Evolutionary conservation across 1,140 invertebrate species (phyloP).

Genomic region (Panagrolaimus sp.): DNA sequence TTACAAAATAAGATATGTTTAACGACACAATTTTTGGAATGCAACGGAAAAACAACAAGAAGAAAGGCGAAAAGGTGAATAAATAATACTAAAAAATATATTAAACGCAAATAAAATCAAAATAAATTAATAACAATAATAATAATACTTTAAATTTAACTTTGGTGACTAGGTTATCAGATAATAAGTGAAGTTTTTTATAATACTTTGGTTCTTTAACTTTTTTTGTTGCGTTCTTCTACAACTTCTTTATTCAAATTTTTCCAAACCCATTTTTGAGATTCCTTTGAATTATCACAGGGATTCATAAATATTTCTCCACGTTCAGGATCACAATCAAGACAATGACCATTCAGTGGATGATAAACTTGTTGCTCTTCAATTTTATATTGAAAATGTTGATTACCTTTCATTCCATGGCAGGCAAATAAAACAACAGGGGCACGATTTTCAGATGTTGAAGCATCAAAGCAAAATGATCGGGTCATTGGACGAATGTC

Average conservation of each 20-base stretch:
- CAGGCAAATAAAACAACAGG: slow-evolving; percentile 73
- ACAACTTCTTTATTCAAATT: slow-evolving; percentile 68
- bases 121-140: no score
- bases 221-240: slow-evolving; percentile 24
- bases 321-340: slow-evolving; percentile 70
- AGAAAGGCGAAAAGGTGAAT: no score
- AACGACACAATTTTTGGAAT: no score
- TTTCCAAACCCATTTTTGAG: slow-evolving; percentile 76
- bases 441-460: slow-evolving; percentile 69
- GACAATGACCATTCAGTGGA: slow-evolving; percentile 68
- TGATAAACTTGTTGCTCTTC: slow-evolving; percentile 72
- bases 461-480: slow-evolving; percentile 82
- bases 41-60: no score
- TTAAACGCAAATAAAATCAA: no score
- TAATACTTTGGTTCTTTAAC: background rate
- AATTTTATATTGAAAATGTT: slow-evolving; percentile 80
- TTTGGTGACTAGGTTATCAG: no score
- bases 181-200: no score
- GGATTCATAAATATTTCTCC: slow-evolving; percentile 71
- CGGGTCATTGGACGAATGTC: slow-evolving; percentile 76
- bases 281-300: slow-evolving; percentile 68
- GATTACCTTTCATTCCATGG: slow-evolving; percentile 82
- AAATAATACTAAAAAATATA: no score
- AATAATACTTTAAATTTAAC: no score
- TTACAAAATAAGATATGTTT: no score